phyloP scores from a whole-genome alignment of 2,797 vertebrate genomes.

The Diglossa cyanea region DNA sequence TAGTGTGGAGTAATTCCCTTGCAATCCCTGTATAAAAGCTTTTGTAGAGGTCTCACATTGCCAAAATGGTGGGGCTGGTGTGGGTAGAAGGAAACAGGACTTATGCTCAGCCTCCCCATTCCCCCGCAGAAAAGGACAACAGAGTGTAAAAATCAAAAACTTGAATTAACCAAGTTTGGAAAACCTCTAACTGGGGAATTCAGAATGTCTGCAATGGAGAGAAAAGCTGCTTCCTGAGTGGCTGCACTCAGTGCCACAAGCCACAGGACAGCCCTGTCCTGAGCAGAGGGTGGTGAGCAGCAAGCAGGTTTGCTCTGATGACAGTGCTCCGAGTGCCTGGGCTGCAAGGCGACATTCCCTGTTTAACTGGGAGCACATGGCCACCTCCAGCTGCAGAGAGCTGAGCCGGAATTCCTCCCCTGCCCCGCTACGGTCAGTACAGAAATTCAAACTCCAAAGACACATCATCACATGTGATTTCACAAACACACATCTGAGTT shows the following conservation, averaged over 20 bases:
- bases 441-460: not conserved
- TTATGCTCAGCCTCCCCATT: not conserved
- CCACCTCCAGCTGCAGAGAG: not conserved
- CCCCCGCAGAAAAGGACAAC: not conserved
- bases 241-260: not conserved
- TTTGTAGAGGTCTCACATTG: not conserved
- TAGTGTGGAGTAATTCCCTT: not conserved
- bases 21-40: not conserved
- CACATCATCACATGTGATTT: not conserved
- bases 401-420: not conserved
- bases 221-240: not conserved
- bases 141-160: not conserved
- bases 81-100: not conserved
- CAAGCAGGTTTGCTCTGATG: not conserved
- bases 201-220: not conserved
- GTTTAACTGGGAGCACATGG: not conserved
- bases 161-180: not conserved
- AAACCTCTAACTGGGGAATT: not conserved
- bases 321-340: rapidly evolving
- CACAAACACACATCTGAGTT: not conserved
- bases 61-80: not conserved
- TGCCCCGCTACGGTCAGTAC: not conserved
- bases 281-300: not conserved
- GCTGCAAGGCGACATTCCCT: rapidly evolving
- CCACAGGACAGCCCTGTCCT: not conserved